Percentiles rank a stretch among this genome's conserved stretches.
Evolutionary conservation across 1,140 invertebrate species (phyloP).

Genomic region (Pollicipes pollicipes): DNA sequence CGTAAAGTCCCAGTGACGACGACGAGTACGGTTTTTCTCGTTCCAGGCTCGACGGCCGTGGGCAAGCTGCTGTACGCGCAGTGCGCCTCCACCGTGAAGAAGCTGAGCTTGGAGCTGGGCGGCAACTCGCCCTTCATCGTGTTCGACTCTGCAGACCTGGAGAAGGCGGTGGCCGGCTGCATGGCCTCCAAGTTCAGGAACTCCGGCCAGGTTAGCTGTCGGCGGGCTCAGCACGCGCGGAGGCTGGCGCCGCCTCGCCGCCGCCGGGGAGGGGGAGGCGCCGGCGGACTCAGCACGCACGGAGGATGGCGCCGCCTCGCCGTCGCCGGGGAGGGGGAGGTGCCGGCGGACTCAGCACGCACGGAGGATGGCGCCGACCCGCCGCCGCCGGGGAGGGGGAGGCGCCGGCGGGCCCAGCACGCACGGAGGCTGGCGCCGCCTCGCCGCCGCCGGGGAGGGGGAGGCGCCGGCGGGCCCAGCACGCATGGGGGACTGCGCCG

Average conservation of each 20-base stretch:
- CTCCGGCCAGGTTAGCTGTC: constrained; percentile 49
- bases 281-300: not conserved
- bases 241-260: constrained; percentile 95
- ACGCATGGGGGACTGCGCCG: too few relatives aligned
- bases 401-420: too few relatives aligned
- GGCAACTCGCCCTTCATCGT: constrained; percentile 98
- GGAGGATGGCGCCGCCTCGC: too few relatives aligned
- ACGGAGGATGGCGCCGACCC: too few relatives aligned
- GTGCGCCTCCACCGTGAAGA: constrained; percentile 70
- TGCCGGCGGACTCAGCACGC: too few relatives aligned
- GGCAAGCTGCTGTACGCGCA: constrained; percentile 72
- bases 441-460: too few relatives aligned
- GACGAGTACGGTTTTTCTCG: not conserved
- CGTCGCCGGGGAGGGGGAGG: too few relatives aligned
- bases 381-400: too few relatives aligned
- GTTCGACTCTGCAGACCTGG: constrained; percentile 80
- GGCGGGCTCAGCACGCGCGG: constrained; percentile 48
- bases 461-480: too few relatives aligned
- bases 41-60: constrained; percentile 55
- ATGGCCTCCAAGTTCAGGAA: constrained; percentile 90
- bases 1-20: too few relatives aligned
- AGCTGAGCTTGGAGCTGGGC: constrained; percentile 78
- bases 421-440: too few relatives aligned
- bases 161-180: constrained; percentile 65
- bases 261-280: constrained; percentile 55